phyloP scores from a whole-genome alignment of 2,797 vertebrate genomes.

The Steatocranus sp. region DNA sequence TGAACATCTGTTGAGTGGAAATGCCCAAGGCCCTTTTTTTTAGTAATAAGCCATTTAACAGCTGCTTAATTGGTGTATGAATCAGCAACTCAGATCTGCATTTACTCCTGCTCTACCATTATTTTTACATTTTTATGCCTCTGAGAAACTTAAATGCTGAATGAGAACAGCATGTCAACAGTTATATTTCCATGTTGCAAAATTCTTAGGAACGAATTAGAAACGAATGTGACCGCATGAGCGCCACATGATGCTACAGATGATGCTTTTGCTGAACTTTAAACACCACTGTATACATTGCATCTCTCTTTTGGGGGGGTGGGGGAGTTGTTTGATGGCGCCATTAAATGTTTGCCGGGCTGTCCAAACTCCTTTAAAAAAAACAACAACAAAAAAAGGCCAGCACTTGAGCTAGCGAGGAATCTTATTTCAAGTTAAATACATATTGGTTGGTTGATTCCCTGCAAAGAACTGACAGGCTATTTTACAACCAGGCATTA shows the following conservation, averaged over 20 bases:
- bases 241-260: neutral
- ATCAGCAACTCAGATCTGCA: conserved; percentile 24
- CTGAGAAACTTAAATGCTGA: neutral
- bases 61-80: conserved; percentile 43
- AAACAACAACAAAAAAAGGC: neutral
- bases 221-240: neutral
- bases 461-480: neutral
- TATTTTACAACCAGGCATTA: conserved; percentile 23
- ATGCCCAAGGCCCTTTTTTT: conserved; percentile 21
- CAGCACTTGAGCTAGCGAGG: neutral
- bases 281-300: neutral
- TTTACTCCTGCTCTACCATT: neutral
- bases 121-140: neutral
- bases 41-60: conserved; percentile 53
- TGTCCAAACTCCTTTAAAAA: neutral
- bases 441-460: neutral
- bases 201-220: neutral
- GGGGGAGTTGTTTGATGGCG: neutral
- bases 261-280: neutral
- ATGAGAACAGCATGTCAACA: neutral
- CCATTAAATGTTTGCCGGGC: neutral
- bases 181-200: neutral
- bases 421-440: neutral
- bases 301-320: neutral
- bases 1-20: conserved; percentile 50